Evolutionary conservation across 2,888 invertebrate genomes (phyloP).

Genomic region (Andrena flavipes): DNA sequence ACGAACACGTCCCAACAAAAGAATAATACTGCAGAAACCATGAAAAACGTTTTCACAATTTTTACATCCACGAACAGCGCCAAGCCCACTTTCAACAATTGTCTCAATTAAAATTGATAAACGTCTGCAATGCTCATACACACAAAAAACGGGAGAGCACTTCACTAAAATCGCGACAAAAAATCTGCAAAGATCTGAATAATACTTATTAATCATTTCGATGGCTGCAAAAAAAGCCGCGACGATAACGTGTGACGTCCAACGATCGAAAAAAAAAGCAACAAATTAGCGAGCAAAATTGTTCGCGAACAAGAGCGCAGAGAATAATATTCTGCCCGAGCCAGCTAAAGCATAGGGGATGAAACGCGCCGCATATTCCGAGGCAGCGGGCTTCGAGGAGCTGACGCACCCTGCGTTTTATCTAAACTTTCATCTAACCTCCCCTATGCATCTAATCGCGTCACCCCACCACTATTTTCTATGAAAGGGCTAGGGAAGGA

Average conservation of each 20-base stretch:
- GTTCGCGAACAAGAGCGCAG: neutral
- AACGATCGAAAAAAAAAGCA: neutral
- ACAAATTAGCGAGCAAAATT: neutral
- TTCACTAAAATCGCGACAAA: neutral
- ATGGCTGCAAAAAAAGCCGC: neutral
- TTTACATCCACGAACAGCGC: too few relatives aligned
- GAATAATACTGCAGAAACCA: too few relatives aligned
- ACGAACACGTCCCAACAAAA: too few relatives aligned
- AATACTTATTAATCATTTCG: neutral
- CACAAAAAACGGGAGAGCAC: neutral
- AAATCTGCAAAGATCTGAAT: neutral
- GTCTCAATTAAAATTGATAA: neutral
- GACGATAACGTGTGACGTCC: neutral
- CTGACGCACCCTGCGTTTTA: slow-evolving; percentile 81
- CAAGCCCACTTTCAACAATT: too few relatives aligned
- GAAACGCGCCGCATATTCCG: neutral
- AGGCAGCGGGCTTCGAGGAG: slow-evolving; percentile 46
- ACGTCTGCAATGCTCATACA: too few relatives aligned
- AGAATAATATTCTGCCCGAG: too few relatives aligned
- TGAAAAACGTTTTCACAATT: too few relatives aligned
- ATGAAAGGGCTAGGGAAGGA: slow-evolving; percentile 79
- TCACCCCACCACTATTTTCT: slow-evolving; percentile 80
- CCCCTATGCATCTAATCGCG: slow-evolving; percentile 83
- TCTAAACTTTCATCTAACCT: slow-evolving; percentile 85
- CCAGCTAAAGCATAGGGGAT: neutral